A percentile compares a stretch with the other conserved stretches of the same genome.
Evolutionary conservation across 2,888 invertebrate species (phyloP).

Genomic region (Lymantria dispar): DNA sequence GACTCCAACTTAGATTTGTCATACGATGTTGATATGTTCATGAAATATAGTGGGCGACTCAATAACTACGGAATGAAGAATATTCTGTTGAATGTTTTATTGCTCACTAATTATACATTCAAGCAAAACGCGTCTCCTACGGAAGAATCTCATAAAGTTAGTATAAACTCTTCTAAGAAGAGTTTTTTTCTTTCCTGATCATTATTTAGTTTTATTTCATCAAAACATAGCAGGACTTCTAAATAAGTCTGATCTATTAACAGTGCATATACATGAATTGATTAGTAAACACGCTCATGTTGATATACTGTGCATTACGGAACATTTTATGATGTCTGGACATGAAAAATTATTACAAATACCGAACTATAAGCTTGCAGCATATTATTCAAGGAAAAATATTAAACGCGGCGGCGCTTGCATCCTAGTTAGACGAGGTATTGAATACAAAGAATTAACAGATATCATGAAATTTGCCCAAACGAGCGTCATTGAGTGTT

Average conservation of each 20-base stretch:
- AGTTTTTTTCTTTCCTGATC: background rate
- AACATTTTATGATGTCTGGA: too few relatives aligned
- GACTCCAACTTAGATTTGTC: background rate
- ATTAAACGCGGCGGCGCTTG: background rate
- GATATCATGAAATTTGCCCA: background rate
- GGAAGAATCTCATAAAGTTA: too few relatives aligned
- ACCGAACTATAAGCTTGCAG: background rate
- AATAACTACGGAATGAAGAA: background rate
- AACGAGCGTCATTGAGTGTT: background rate
- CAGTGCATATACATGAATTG: background rate
- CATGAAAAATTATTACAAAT: background rate
- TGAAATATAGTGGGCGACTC: background rate
- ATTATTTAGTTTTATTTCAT: background rate
- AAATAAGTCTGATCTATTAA: background rate
- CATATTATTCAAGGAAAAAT: background rate
- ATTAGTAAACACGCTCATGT: background rate
- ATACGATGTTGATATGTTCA: constrained; percentile 2
- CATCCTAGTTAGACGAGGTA: background rate
- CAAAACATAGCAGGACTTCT: too few relatives aligned
- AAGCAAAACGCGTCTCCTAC: too few relatives aligned
- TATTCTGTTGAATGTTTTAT: background rate
- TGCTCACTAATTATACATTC: background rate
- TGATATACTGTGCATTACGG: background rate
- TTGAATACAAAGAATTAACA: background rate
- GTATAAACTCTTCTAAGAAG: too few relatives aligned